A percentile compares a stretch with the other conserved stretches of the same genome.
These are phyloP conservation scores for Lepidostoma basale DNA, from an alignment of 1,140 invertebrate genomes.

Conservation along the genomic window DNA sequence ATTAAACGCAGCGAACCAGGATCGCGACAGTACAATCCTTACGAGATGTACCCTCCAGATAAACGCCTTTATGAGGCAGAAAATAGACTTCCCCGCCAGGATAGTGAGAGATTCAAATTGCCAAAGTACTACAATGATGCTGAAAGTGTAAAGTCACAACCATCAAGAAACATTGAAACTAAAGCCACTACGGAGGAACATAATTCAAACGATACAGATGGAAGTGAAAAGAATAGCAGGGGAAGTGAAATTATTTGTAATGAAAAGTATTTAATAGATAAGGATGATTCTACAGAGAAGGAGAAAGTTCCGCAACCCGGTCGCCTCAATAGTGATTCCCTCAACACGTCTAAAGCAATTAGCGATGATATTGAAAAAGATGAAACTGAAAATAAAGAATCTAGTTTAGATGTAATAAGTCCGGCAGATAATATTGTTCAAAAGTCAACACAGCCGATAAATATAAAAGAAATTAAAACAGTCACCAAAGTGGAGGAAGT, in stretches of 20 bases:
- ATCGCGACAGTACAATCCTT: background rate
- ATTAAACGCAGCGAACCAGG: background rate
- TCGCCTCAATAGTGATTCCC: background rate
- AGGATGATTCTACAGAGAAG: conserved; percentile 13
- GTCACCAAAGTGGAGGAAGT: background rate
- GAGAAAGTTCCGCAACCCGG: background rate
- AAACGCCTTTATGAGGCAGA: background rate
- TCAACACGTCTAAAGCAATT: too few relatives aligned
- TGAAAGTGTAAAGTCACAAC: background rate
- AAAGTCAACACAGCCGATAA: too few relatives aligned
- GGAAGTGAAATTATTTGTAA: conserved; percentile 17
- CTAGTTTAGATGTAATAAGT: too few relatives aligned
- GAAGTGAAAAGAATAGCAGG: background rate
- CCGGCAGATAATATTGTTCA: too few relatives aligned
- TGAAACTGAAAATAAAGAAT: background rate
- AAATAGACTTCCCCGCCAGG: background rate
- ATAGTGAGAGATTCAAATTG: background rate
- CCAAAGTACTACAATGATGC: background rate
- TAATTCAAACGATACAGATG: background rate
- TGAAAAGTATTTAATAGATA: conserved; percentile 17
- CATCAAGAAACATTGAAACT: background rate
- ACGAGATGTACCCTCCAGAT: background rate
- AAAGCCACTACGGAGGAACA: background rate
- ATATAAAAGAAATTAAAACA: too few relatives aligned
- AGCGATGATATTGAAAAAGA: background rate